Evolutionary conservation across 2,113 vertebrate species (phyloP).

Genomic region (Oncorhynchus gorbuscha): DNA sequence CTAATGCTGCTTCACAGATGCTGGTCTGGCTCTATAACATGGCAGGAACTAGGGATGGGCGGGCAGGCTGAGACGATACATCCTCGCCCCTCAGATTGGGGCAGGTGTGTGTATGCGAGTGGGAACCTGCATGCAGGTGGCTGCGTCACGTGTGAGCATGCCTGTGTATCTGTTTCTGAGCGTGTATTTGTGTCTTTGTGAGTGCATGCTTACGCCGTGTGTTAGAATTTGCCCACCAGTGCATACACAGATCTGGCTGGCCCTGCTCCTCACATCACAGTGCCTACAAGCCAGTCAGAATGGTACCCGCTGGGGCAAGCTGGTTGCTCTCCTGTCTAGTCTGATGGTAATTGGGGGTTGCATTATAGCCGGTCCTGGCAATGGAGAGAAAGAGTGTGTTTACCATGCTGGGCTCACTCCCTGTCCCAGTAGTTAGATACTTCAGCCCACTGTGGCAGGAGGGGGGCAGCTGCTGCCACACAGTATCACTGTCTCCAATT

Average conservation of each 20-base stretch:
- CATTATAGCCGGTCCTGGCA: too few relatives aligned
- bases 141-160: background rate
- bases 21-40: background rate
- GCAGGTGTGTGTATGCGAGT: background rate
- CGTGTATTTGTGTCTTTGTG: background rate
- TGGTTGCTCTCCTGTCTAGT: slow-evolving; percentile 15
- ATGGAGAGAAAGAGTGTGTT: too few relatives aligned
- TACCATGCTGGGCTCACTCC: background rate
- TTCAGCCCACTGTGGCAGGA: slow-evolving; percentile 20
- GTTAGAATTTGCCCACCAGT: background rate
- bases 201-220: slow-evolving; percentile 11
- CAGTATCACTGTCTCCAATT: too few relatives aligned
- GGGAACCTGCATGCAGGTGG: background rate
- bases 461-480: slow-evolving; percentile 43
- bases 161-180: too few relatives aligned
- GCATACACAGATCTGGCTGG: slow-evolving; percentile 10
- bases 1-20: slow-evolving; percentile 4
- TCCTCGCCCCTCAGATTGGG: background rate
- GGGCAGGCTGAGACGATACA: background rate
- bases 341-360: slow-evolving; percentile 6
- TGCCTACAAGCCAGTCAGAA: background rate
- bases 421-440: slow-evolving; percentile 25
- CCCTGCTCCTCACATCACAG: background rate
- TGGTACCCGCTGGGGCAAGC: slow-evolving; percentile 9
- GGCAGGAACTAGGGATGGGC: background rate